Evolutionary conservation across 2,888 invertebrate genomes (phyloP), one percentile per base, ranked within the genome.

Genomic region (Uloborus plumipes): DNA sequence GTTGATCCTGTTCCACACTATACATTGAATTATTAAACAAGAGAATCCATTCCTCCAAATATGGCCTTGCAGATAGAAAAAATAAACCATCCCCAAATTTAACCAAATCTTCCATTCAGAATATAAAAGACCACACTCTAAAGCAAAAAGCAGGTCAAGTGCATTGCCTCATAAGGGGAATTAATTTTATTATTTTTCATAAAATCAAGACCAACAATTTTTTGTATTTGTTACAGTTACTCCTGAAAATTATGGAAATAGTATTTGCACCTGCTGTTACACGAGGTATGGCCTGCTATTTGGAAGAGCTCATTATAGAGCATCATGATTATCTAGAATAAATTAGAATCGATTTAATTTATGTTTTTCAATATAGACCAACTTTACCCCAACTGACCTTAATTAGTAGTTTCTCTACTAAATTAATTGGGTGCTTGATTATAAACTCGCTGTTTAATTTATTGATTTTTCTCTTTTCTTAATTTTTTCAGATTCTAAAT

Each of bases 181-280:
- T 53, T 53, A 2, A 2, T 3, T 15, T 53, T 53, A 3, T 53
- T 3, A 16, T 53, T 16, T 53, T 53, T 53, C 3, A 53, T 53
- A 16, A n/a, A 16, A 16, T 53, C n/a, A 16, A 53, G n/a, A 53
- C 15, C 53, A 53, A 53, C n/a, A 2, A 53, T 3, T 53, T 3
- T 53, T 53, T 16, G n/a, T 53, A 53, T 53, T 53, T 53, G n/a
- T 6, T n/a, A 53, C 53, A 53, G 1, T 53, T 53, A n/a, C 53
- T 53, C 15, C 53, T 53, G 6, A 53, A 7, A n/a, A 53, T 53
- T 16, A 53, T 53, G 53, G 53, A 53, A 53, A 53, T 53, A 16
- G 53, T 53, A 3, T 53, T 53, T n/a, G 53, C 53, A 16, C 53
- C 53, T 16, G 53, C 53, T 53, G n/a, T 53, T 53, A 53, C 53